These are phyloP conservation scores for Silurus lanzhouensis DNA, from an alignment of 2,797 vertebrate genomes.

Conservation along the genomic window DNA sequence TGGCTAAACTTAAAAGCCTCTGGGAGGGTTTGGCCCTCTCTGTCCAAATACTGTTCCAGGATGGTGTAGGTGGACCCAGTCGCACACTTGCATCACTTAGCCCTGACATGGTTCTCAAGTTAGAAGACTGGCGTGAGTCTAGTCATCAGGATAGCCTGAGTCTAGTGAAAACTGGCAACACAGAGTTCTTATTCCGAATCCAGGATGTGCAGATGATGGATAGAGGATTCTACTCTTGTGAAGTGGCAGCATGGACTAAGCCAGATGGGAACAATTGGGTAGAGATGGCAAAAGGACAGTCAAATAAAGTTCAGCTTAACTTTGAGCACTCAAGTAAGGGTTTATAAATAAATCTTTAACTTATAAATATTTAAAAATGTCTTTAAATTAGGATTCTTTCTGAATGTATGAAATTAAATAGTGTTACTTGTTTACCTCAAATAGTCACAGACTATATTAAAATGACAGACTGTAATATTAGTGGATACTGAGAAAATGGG, in stretches of 20 bases:
- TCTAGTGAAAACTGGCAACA: conserved; percentile 83
- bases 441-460: background rate
- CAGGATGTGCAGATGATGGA: conserved; percentile 86
- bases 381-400: background rate
- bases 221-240: conserved; percentile 86
- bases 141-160: conserved; percentile 80
- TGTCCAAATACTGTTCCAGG: conserved; percentile 83
- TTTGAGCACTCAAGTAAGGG: conserved; percentile 85
- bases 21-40: conserved; percentile 82
- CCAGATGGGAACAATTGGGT: conserved; percentile 78
- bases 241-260: conserved; percentile 85
- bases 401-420: background rate
- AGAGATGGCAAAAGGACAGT: conserved; percentile 76
- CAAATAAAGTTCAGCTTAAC: conserved; percentile 86
- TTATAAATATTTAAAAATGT: background rate
- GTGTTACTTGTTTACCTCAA: background rate
- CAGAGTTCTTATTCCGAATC: conserved; percentile 88
- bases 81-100: conserved; percentile 84
- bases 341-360: background rate
- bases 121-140: conserved; percentile 80
- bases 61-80: conserved; percentile 63
- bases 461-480: background rate
- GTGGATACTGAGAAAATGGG: background rate
- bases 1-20: conserved; percentile 76
- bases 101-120: conserved; percentile 82